These are phyloP conservation scores for Nasua narica DNA, from an alignment of 2,797 vertebrate species.

Conservation along the genomic window DNA sequence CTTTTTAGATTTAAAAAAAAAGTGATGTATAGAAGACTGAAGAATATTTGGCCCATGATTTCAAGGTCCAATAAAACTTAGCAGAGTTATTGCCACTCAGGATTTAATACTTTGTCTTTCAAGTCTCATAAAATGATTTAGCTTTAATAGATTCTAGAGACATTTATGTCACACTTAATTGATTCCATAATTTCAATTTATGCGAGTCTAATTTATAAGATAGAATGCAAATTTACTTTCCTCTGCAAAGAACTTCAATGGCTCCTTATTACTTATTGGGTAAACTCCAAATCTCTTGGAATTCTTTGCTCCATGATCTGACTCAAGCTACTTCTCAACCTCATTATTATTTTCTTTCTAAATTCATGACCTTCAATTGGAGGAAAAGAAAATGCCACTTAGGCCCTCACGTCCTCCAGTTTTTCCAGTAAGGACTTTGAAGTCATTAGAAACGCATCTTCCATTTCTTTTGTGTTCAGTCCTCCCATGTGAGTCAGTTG, in stretches of 20 bases:
- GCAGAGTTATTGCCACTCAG: not conserved
- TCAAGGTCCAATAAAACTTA: slow-evolving; percentile 5
- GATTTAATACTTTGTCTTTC: slow-evolving; percentile 42
- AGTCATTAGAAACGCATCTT: not conserved
- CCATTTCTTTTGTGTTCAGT: not conserved
- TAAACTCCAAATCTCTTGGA: slow-evolving; percentile 38
- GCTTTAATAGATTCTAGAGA: slow-evolving; percentile 37
- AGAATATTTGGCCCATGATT: not conserved
- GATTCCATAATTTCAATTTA: slow-evolving; percentile 55
- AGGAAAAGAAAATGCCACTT: slow-evolving; percentile 25
- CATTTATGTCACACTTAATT: slow-evolving; percentile 56
- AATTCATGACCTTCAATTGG: slow-evolving; percentile 49
- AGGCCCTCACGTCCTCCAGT: not conserved
- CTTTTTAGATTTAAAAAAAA: not conserved
- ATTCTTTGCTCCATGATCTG: slow-evolving; percentile 46
- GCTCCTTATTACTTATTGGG: slow-evolving; percentile 47
- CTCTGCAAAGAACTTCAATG: slow-evolving; percentile 15
- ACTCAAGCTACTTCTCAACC: slow-evolving; percentile 37
- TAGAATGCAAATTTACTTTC: slow-evolving; percentile 61
- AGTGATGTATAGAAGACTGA: not conserved
- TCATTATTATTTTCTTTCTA: slow-evolving; percentile 46
- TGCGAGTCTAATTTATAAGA: slow-evolving; percentile 34
- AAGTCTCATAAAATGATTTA: slow-evolving; percentile 21
- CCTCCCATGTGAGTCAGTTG: not conserved
- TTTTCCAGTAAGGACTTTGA: not conserved